Evolutionary conservation across 2,888 invertebrate species (phyloP).

Genomic region (Oxystoma pomonae): DNA sequence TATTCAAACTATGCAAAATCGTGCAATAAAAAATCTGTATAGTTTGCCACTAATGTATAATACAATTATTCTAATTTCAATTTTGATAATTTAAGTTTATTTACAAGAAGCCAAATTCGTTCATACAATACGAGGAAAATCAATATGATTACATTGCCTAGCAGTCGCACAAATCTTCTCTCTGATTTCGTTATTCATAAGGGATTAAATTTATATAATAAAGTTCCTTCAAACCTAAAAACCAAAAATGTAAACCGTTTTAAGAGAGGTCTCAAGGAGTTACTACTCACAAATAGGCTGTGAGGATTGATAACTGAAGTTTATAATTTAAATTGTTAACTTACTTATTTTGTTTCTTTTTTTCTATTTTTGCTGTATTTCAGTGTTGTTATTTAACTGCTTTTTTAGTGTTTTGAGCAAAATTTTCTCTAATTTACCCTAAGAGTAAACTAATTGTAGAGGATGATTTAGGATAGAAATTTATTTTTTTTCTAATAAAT

Average conservation of each 20-base stretch:
- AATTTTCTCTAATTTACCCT: neutral
- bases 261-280: neutral
- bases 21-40: neutral
- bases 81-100: neutral
- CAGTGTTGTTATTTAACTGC: neutral
- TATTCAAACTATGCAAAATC: neutral
- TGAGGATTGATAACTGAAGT: neutral
- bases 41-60: neutral
- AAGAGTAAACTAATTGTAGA: neutral
- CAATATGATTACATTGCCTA: neutral
- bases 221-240: neutral
- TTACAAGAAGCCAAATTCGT: neutral
- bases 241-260: neutral
- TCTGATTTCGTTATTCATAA: neutral
- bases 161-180: neutral
- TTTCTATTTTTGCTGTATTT: neutral
- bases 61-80: neutral
- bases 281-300: neutral
- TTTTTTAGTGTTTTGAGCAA: neutral
- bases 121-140: neutral
- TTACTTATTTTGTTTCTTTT: no score
- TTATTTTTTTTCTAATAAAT: no score
- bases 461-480: neutral
- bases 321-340: neutral
- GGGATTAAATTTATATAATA: neutral